Evolutionary conservation across 2,888 invertebrate species (phyloP).

Genomic region (Tipula lateralis): DNA sequence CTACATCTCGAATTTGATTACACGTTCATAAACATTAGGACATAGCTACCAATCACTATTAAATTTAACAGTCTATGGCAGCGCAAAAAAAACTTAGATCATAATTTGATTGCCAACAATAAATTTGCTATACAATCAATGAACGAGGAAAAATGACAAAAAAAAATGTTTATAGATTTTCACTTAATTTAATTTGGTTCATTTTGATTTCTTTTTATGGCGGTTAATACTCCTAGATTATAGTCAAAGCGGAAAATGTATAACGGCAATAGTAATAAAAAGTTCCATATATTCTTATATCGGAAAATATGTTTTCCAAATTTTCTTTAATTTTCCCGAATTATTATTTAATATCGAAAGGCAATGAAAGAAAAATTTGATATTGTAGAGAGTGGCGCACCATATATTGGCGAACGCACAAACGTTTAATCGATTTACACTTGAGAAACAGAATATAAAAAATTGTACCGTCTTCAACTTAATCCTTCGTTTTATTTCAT

Average conservation of each 20-base stretch:
- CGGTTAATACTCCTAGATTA: background rate
- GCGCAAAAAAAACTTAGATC: background rate
- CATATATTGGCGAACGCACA: background rate
- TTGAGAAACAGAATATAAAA: background rate
- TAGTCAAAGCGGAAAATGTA: background rate
- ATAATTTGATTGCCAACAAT: background rate
- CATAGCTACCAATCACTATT: background rate
- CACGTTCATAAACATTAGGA: background rate
- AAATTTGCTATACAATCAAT: background rate
- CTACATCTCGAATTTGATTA: background rate
- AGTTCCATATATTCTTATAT: background rate
- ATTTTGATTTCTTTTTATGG: background rate
- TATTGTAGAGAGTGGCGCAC: background rate
- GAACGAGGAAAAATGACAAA: background rate
- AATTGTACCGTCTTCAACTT: background rate
- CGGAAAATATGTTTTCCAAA: background rate
- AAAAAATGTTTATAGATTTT: background rate
- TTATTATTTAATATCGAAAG: background rate
- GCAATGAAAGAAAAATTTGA: background rate
- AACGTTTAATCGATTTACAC: background rate
- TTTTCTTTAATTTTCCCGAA: background rate
- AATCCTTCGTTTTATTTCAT: background rate
- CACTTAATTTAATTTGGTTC: constrained; percentile 3
- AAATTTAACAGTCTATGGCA: background rate
- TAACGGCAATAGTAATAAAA: background rate